These are phyloP conservation scores for Papilio polytes DNA, from an alignment of 1,140 invertebrate species.

Conservation along the genomic window DNA sequence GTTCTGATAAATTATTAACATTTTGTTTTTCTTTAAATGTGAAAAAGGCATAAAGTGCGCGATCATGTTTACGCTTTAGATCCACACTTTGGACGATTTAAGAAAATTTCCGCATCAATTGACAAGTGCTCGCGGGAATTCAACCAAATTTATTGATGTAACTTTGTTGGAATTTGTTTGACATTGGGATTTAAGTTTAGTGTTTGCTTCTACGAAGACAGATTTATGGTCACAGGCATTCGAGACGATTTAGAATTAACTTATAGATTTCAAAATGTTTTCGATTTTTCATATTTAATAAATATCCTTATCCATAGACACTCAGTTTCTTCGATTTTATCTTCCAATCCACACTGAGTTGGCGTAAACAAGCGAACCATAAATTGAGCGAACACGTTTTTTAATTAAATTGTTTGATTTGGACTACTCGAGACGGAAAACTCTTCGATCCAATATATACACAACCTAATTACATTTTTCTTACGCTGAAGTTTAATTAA, in stretches of 20 bases:
- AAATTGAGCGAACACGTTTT: slow-evolving; percentile 26
- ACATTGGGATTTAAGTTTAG: slow-evolving; percentile 15
- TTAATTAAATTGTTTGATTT: slow-evolving; percentile 29
- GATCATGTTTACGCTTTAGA: not conserved
- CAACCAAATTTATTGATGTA: slow-evolving; percentile 15
- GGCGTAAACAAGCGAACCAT: slow-evolving; percentile 15
- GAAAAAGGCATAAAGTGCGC: not conserved
- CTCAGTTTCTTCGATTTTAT: not conserved
- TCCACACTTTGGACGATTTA: slow-evolving; percentile 6
- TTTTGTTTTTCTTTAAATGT: not conserved
- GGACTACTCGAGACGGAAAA: slow-evolving; percentile 17
- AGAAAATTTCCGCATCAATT: slow-evolving; percentile 19
- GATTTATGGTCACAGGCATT: slow-evolving; percentile 7
- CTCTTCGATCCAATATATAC: slow-evolving; percentile 25
- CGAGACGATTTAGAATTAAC: not conserved
- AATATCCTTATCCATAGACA: not conserved
- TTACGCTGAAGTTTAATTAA: slow-evolving; percentile 20
- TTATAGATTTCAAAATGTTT: not conserved
- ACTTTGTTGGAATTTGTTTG: slow-evolving; percentile 20
- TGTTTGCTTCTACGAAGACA: slow-evolving; percentile 5
- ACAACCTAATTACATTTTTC: slow-evolving; percentile 27
- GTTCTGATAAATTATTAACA: no score
- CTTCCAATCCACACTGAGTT: not conserved
- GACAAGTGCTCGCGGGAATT: slow-evolving; percentile 10
- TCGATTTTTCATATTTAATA: not conserved